Evolutionary conservation across 1,140 invertebrate genomes (phyloP).

Genomic region (Aphelenchoides fujianensis): DNA sequence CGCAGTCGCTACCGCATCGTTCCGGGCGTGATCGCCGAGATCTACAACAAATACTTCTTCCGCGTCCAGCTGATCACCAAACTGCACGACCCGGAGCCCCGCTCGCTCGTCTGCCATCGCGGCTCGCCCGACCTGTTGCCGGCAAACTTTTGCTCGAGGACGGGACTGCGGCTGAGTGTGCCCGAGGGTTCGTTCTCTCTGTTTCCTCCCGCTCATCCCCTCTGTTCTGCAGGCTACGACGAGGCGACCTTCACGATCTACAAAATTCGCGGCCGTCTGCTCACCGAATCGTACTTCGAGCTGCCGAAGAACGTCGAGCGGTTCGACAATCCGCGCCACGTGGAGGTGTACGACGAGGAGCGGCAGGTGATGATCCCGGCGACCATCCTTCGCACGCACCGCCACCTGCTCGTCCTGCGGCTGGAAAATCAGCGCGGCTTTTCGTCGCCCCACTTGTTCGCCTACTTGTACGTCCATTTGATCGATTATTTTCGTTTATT

Average conservation of each 20-base stretch:
- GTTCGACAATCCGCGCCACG: not conserved
- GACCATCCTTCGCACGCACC: slow-evolving; percentile 9
- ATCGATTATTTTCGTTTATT: too few species aligned
- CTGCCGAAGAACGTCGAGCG: slow-evolving; percentile 21
- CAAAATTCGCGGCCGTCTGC: slow-evolving; percentile 13
- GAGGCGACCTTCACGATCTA: slow-evolving; percentile 19
- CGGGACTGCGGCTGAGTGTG: not conserved
- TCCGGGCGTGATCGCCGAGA: slow-evolving; percentile 4
- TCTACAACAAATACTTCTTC: slow-evolving; percentile 14
- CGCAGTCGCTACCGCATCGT: slow-evolving; percentile 8
- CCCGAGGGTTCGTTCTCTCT: not conserved
- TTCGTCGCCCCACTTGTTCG: not conserved
- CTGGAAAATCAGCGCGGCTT: slow-evolving; percentile 1
- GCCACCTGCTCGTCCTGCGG: slow-evolving; percentile 16
- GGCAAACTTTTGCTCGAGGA: slow-evolving; percentile 14
- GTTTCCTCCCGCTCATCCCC: not conserved
- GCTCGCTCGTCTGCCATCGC: not conserved
- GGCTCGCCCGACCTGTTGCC: slow-evolving; percentile 18
- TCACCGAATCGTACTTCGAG: not conserved
- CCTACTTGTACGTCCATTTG: slow-evolving; percentile 20
- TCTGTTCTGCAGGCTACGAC: not conserved
- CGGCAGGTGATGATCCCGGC: not conserved
- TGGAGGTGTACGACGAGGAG: slow-evolving; percentile 20
- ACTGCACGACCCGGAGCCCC: not conserved
- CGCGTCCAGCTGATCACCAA: not conserved